Conservation (phyloP, 2,888 invertebrate genomes). For the Volucella inanis region DNA sequence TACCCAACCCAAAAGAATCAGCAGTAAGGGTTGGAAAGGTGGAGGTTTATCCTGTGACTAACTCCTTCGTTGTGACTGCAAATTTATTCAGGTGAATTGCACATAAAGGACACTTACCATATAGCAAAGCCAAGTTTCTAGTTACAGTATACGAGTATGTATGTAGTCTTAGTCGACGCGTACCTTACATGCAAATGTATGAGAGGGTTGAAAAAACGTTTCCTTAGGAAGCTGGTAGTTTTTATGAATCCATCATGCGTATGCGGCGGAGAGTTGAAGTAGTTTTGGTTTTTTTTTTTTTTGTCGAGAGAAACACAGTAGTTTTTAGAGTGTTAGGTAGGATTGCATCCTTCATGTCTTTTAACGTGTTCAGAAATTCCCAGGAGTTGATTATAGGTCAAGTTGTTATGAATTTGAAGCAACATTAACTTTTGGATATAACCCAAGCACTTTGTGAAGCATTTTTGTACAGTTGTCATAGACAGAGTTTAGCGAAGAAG, state of each 20-base stretch:
- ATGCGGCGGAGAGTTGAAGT: neutral
- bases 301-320: neutral
- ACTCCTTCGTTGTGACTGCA: conserved; percentile 41
- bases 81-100: conserved; percentile 64
- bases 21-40: conserved; percentile 2
- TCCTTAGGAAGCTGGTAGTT: neutral
- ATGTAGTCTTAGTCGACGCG: neutral
- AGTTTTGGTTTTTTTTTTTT: too few relatives aligned
- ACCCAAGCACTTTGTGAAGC: conserved; percentile 18
- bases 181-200: conserved; percentile 10
- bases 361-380: neutral
- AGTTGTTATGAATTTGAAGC: conserved; percentile 25
- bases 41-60: conserved; percentile 22
- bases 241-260: conserved; percentile 7
- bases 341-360: neutral
- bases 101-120: conserved; percentile 26
- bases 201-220: neutral
- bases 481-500: too few relatives aligned
- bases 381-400: conserved; percentile 33
- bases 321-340: neutral
- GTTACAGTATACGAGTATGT: neutral
- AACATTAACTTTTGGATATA: conserved; percentile 25
- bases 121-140: conserved; percentile 5
- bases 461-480: neutral
- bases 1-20: neutral